These are phyloP conservation scores for Paradoxurus hermaphroditus DNA, from an alignment of 2,113 vertebrate species.

Conservation along the genomic window DNA sequence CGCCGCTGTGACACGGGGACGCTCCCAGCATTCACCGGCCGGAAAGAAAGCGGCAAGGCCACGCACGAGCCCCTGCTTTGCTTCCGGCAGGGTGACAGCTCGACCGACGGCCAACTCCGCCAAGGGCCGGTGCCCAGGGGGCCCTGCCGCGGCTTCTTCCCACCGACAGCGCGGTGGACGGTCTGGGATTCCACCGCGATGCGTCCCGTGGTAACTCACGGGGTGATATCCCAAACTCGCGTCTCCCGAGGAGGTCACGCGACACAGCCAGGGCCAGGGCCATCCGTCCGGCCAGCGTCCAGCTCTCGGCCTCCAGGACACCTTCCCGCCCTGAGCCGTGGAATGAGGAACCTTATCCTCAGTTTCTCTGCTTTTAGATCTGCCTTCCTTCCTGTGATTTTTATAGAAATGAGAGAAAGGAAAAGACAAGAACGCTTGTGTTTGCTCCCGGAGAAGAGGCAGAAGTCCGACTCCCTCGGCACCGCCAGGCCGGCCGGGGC, in stretches of 20 bases:
- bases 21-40: background rate
- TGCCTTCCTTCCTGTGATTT: background rate
- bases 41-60: background rate
- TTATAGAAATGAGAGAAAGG: background rate
- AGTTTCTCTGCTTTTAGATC: background rate
- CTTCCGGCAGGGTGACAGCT: too few species aligned
- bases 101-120: background rate
- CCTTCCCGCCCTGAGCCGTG: rapidly evolving
- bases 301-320: background rate
- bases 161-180: too few species aligned
- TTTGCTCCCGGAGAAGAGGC: background rate
- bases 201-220: too few species aligned
- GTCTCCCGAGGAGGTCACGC: background rate
- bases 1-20: rapidly evolving
- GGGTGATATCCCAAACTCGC: rapidly evolving
- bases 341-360: rapidly evolving
- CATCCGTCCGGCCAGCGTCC: background rate
- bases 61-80: too few species aligned
- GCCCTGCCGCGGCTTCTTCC: rapidly evolving
- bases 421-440: too few species aligned
- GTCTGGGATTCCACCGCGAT: rapidly evolving
- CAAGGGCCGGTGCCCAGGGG: too few species aligned
- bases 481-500: rapidly evolving
- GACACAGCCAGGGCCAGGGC: background rate
- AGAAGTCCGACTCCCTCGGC: background rate